These are phyloP conservation scores for Phalangium opilio DNA, from an alignment of 2,888 invertebrate genomes.

Conservation along the genomic window DNA sequence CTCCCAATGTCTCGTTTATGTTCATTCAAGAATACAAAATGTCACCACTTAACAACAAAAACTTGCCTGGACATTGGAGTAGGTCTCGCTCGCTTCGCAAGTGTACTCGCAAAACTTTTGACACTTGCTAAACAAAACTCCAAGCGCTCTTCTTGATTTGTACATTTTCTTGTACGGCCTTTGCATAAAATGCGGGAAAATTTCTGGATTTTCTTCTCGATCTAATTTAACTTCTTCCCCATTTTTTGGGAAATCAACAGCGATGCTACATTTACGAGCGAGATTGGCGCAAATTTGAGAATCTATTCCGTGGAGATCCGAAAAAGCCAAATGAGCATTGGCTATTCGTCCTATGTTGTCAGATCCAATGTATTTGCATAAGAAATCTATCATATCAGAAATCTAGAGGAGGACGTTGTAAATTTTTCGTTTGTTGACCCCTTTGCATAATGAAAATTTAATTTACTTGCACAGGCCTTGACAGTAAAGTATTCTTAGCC, in stretches of 20 bases:
- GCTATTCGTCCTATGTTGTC: conserved; percentile 19
- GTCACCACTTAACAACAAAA: no score
- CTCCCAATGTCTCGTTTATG: no score
- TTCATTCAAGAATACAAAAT: no score
- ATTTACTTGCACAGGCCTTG: no score
- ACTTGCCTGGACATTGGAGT: no score
- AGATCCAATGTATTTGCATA: conserved; percentile 15
- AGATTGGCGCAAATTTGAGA: conserved; percentile 8
- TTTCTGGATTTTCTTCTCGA: conserved; percentile 7
- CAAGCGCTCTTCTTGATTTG: conserved; percentile 17
- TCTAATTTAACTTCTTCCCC: conserved; percentile 11
- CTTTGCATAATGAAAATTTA: no score
- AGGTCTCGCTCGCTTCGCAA: no score
- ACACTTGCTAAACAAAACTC: conserved; percentile 17
- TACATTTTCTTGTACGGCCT: conserved; percentile 12
- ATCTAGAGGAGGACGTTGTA: no score
- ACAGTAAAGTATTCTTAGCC: no score
- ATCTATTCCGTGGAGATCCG: conserved; percentile 13
- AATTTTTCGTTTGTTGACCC: no score
- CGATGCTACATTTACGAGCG: conserved; percentile 12
- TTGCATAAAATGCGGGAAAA: conserved; percentile 20
- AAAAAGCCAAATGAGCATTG: conserved; percentile 18
- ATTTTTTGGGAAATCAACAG: conserved; percentile 20
- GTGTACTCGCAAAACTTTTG: no score
- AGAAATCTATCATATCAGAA: conserved; percentile 16